phyloP scores from a whole-genome alignment of 2,888 invertebrate species.

The Pyrochroa serraticornis region DNA sequence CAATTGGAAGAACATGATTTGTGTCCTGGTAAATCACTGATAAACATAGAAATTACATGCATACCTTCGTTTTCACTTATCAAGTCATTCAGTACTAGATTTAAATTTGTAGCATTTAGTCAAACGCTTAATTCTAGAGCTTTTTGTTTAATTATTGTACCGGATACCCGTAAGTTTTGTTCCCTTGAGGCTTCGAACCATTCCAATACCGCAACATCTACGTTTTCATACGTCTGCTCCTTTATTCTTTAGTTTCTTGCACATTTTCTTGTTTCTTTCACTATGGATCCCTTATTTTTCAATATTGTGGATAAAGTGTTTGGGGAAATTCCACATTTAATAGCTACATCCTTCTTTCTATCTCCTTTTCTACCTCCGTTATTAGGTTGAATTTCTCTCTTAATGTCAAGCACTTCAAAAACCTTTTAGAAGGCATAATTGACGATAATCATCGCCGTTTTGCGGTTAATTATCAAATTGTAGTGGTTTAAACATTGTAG shows the following conservation, averaged over 20 bases:
- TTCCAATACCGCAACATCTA: too few relatives aligned
- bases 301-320: too few relatives aligned
- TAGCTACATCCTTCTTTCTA: conserved; percentile 39
- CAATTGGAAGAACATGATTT: not conserved
- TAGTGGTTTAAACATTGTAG: too few relatives aligned
- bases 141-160: conserved; percentile 30
- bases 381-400: conserved; percentile 13
- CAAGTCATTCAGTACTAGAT: conserved; percentile 42
- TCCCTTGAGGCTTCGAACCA: too few relatives aligned
- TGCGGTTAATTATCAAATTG: too few relatives aligned
- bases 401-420: not conserved
- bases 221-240: too few relatives aligned
- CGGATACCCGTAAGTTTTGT: too few relatives aligned
- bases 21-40: too few relatives aligned
- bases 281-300: too few relatives aligned
- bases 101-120: conserved; percentile 30
- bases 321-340: conserved; percentile 15
- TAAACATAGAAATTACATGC: conserved; percentile 24
- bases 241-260: too few relatives aligned
- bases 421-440: not conserved
- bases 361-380: conserved; percentile 27
- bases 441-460: not conserved
- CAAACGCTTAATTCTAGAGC: conserved; percentile 8
- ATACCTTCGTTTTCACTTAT: conserved; percentile 40
- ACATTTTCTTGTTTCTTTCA: too few relatives aligned